phyloP scores from a whole-genome alignment of 1,140 invertebrate genomes.

The Ctenoplectra terminalis region DNA sequence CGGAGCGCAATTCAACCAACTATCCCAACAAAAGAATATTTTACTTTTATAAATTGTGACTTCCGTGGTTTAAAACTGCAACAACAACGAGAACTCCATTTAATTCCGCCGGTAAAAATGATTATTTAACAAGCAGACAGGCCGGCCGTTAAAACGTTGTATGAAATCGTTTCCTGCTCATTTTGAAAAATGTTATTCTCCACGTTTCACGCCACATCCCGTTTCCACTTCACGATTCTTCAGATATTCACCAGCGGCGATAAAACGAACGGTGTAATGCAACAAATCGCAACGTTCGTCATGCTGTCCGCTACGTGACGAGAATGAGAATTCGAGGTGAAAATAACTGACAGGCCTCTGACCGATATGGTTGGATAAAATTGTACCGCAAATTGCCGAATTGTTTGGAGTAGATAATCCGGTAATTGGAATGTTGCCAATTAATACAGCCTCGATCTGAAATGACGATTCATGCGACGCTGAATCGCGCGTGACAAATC shows the following conservation, averaged over 20 bases:
- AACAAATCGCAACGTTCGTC: conserved; percentile 53
- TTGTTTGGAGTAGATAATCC: conserved; percentile 51
- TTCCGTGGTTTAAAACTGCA: no score
- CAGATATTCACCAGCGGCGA: conserved; percentile 13
- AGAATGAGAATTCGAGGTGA: conserved; percentile 49
- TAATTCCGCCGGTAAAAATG: background rate
- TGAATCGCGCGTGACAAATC: background rate
- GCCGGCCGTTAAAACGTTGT: background rate
- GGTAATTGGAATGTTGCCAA: conserved; percentile 48
- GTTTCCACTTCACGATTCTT: conserved; percentile 3
- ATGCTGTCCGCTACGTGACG: conserved; percentile 55
- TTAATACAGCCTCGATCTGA: conserved; percentile 22
- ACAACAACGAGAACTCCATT: no score
- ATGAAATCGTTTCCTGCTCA: conserved; percentile 3
- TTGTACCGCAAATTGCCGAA: conserved; percentile 41
- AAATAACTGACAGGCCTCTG: conserved; percentile 34
- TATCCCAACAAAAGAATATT: no score
- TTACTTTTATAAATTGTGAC: no score
- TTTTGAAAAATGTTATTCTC: conserved; percentile 23
- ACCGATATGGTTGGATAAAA: conserved; percentile 47
- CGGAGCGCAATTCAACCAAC: no score
- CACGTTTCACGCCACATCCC: background rate
- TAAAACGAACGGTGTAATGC: conserved; percentile 41
- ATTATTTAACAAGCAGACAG: background rate
- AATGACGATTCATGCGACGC: conserved; percentile 9